A percentile compares a stretch with the other conserved stretches of the same genome.
phyloP scores from a whole-genome alignment of 2,888 invertebrate genomes.

The Drosophila rellima region DNA sequence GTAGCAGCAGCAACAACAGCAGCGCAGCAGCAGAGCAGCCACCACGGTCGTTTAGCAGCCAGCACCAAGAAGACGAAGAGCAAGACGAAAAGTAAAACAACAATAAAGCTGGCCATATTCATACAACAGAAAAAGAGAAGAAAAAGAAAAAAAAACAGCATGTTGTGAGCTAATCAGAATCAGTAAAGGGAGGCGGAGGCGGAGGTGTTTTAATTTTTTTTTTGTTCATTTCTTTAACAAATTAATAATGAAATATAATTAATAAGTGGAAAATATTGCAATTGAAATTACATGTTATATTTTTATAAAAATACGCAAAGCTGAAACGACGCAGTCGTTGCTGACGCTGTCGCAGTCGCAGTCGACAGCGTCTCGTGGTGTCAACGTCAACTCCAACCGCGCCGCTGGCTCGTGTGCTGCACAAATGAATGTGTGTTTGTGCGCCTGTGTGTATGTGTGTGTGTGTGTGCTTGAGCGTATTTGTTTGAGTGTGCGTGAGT shows the following conservation, averaged over 20 bases:
- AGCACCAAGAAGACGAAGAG: constrained; percentile 55
- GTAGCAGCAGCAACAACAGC: constrained; percentile 30
- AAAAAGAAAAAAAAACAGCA: constrained; percentile 53
- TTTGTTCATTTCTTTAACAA: constrained; percentile 1
- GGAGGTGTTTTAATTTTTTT: constrained; percentile 23
- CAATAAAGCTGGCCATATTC: constrained; percentile 63
- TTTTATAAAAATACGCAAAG: constrained; percentile 45
- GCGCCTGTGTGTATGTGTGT: constrained; percentile 7
- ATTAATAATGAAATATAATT: constrained; percentile 27
- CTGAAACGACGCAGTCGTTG: constrained; percentile 26
- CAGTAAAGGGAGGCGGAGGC: constrained; percentile 38
- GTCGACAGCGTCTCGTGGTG: constrained; percentile 56
- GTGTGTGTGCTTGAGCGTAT: constrained; percentile 18
- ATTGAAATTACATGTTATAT: constrained; percentile 49
- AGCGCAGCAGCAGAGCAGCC: constrained; percentile 54
- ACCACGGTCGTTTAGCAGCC: constrained; percentile 61
- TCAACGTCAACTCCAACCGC: constrained; percentile 59
- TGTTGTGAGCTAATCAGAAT: constrained; percentile 73
- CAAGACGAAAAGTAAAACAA: constrained; percentile 63
- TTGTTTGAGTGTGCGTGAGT: constrained; percentile 34
- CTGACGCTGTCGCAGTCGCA: constrained; percentile 28
- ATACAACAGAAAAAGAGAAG: constrained; percentile 36
- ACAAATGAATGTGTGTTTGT: constrained; percentile 2
- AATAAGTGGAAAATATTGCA: constrained; percentile 27
- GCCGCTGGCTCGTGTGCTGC: constrained; percentile 33